Evolutionary conservation across 2,888 invertebrate species (phyloP).

Genomic region (Hecatera dysodea): DNA sequence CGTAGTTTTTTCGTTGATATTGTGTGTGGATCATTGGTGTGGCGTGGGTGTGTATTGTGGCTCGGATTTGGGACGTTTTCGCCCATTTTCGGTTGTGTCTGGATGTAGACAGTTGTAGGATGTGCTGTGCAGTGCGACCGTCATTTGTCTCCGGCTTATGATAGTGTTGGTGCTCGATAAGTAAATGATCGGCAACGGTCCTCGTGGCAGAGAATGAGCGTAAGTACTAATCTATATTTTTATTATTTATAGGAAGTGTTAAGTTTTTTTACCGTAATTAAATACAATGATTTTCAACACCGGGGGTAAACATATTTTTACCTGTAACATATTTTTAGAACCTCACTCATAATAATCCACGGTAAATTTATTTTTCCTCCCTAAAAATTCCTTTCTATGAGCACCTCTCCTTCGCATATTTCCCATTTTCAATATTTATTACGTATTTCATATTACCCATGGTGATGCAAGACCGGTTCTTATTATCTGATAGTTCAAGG

Average conservation of each 20-base stretch:
- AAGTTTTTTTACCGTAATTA: slow-evolving; percentile 6
- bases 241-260: slow-evolving; percentile 1
- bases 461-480: slow-evolving; percentile 7
- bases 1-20: slow-evolving; percentile 46
- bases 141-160: slow-evolving; percentile 66
- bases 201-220: slow-evolving; percentile 79
- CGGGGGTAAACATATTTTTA: neutral
- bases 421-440: slow-evolving; percentile 16
- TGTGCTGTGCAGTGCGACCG: slow-evolving; percentile 61
- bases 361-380: neutral
- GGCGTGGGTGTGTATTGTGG: slow-evolving; percentile 57
- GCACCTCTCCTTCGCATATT: neutral
- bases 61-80: slow-evolving; percentile 63
- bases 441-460: slow-evolving; percentile 1
- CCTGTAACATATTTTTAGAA: neutral
- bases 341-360: neutral
- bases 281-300: neutral
- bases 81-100: slow-evolving; percentile 65
- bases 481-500: slow-evolving; percentile 58
- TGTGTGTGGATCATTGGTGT: slow-evolving; percentile 42
- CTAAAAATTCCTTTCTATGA: slow-evolving; percentile 5
- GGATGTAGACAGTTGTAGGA: slow-evolving; percentile 64
- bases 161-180: slow-evolving; percentile 68
- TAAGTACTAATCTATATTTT: slow-evolving; percentile 72
- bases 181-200: slow-evolving; percentile 68